Percentiles rank a stretch among this genome's conserved stretches.
Conservation (phyloP, 2,797 vertebrate genomes). For the Peromyscus aztecus region DNA sequence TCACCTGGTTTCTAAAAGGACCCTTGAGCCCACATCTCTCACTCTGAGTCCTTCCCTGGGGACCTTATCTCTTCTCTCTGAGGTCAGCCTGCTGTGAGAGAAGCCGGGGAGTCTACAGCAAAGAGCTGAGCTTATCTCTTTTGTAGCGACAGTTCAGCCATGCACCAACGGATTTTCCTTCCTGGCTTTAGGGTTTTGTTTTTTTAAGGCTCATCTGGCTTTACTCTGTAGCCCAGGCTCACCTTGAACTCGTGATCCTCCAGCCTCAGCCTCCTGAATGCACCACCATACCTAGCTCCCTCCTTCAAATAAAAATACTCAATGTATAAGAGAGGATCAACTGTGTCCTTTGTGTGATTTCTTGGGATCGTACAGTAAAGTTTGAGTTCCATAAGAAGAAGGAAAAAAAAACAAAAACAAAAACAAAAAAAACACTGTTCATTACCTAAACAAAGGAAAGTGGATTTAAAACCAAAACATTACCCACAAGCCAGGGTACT, state of each 20-base stretch:
- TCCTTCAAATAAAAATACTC: neutral
- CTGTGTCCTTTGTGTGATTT: neutral
- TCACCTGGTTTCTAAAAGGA: neutral
- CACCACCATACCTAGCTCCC: neutral
- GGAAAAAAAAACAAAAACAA: neutral
- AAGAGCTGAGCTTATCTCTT: neutral
- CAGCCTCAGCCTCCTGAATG: neutral
- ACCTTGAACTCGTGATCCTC: neutral
- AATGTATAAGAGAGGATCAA: neutral
- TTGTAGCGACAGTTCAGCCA: neutral
- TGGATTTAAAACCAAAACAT: neutral
- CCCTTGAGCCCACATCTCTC: neutral
- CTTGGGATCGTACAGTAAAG: neutral
- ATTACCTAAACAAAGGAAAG: neutral
- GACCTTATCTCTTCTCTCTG: neutral
- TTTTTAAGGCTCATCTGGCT: neutral
- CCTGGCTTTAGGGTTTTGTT: neutral
- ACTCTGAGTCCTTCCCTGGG: neutral
- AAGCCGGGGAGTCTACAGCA: neutral
- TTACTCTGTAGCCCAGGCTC: neutral
- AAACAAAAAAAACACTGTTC: slow-evolving; percentile 9
- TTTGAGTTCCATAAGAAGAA: neutral
- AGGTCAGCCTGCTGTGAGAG: neutral
- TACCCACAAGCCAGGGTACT: neutral
- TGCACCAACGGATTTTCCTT: neutral